phyloP scores from a whole-genome alignment of 1,140 invertebrate genomes.

The Paralvinella palmiformis region DNA sequence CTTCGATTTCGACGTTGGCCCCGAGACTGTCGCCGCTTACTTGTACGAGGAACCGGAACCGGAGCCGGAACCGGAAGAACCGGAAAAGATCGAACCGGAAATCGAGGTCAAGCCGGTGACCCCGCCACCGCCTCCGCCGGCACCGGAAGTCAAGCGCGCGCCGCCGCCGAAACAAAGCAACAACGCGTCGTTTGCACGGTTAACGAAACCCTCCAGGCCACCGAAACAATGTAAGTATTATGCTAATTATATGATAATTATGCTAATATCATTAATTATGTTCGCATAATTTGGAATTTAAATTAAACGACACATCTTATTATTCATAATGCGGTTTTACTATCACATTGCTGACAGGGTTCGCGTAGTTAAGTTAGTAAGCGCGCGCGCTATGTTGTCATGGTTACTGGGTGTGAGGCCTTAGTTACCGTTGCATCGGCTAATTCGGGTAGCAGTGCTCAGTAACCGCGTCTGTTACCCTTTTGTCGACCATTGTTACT shows the following conservation, averaged over 20 bases:
- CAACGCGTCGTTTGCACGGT: conserved; percentile 23
- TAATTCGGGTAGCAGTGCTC: no score
- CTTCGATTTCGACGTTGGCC: conserved; percentile 16
- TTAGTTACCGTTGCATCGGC: no score
- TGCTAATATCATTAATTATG: not conserved
- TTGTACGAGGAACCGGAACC: conserved; percentile 27
- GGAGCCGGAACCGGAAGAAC: conserved; percentile 30
- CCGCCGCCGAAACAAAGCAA: conserved; percentile 19
- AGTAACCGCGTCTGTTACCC: no score
- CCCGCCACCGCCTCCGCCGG: conserved; percentile 19
- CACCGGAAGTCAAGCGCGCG: conserved; percentile 27
- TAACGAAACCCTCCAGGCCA: conserved; percentile 28
- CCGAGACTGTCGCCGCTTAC: conserved; percentile 31
- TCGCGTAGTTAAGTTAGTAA: no score
- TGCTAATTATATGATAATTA: not conserved
- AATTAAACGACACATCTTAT: no score
- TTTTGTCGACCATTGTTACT: no score
- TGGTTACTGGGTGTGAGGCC: no score
- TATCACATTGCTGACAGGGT: no score
- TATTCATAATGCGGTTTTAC: no score
- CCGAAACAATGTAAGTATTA: conserved; percentile 28
- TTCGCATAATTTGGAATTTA: no score
- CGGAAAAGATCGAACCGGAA: conserved; percentile 21
- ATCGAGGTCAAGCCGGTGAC: conserved; percentile 17
- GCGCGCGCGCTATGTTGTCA: no score